Percentiles rank a stretch among this genome's conserved stretches.
Evolutionary conservation across 2,888 invertebrate species (phyloP).

Genomic region (Caenorhabditis panamensis): DNA sequence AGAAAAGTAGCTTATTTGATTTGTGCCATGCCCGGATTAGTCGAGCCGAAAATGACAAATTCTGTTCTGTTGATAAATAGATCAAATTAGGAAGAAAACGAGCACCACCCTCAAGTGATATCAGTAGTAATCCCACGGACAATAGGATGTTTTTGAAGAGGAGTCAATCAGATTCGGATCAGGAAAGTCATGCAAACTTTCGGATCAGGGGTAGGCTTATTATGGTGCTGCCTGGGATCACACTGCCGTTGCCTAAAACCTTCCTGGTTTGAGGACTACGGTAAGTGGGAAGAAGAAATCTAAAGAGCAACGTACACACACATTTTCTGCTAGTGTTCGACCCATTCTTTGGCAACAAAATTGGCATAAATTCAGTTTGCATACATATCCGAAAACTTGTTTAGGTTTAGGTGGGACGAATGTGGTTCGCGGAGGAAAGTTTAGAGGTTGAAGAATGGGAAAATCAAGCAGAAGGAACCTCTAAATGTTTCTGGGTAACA

Average conservation of each 20-base stretch:
- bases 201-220: not conserved
- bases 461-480: not conserved
- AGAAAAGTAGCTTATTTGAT: conserved; percentile 9
- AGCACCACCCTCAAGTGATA: conserved; percentile 12
- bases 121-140: conserved; percentile 2
- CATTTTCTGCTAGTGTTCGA: conserved; percentile 15
- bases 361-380: conserved; percentile 27
- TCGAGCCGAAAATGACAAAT: conserved; percentile 17
- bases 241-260: too few relatives aligned
- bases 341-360: not conserved
- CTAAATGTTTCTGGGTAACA: not conserved
- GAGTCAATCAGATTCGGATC: not conserved
- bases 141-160: not conserved
- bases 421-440: not conserved
- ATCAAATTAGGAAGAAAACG: not conserved
- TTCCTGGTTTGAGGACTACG: too few relatives aligned
- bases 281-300: conserved; percentile 3
- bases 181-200: not conserved
- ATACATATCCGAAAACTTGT: conserved; percentile 9
- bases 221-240: too few relatives aligned
- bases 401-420: not conserved
- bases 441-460: conserved; percentile 20
- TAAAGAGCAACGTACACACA: conserved; percentile 30
- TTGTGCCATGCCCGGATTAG: conserved; percentile 7
- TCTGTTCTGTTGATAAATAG: not conserved